Evolutionary conservation across 2,888 invertebrate genomes (phyloP).

Genomic region (Cerceris rybyensis): DNA sequence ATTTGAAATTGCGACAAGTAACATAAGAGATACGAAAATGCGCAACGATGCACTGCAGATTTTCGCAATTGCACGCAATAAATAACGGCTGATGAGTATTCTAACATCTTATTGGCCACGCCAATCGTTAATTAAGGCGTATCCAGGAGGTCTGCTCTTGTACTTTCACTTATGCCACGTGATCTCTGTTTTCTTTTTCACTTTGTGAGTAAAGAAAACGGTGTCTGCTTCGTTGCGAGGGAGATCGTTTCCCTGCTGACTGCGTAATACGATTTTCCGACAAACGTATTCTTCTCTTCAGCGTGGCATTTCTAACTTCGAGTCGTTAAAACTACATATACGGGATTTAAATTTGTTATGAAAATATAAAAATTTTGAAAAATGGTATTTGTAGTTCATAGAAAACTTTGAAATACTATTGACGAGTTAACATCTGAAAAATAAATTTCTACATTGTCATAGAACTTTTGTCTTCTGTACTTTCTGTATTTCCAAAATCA

Average conservation of each 20-base stretch:
- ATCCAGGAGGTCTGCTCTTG: conserved; percentile 46
- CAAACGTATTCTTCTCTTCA: neutral
- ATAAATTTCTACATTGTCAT: too few species aligned
- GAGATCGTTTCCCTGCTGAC: conserved; percentile 9
- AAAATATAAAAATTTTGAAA: too few species aligned
- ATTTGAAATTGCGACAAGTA: conserved; percentile 35
- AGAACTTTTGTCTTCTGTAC: too few species aligned
- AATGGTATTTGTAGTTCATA: too few species aligned
- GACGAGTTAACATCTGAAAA: too few species aligned
- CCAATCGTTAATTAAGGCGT: conserved; percentile 61
- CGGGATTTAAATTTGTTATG: too few species aligned
- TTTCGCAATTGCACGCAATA: conserved; percentile 58
- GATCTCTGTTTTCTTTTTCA: conserved; percentile 60
- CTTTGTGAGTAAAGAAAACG: conserved; percentile 29
- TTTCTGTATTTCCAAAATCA: too few species aligned
- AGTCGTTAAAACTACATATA: too few species aligned
- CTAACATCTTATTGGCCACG: conserved; percentile 63
- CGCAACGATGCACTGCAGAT: conserved; percentile 48
- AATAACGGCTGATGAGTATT: conserved; percentile 50
- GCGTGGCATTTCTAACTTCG: too few species aligned
- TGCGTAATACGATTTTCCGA: neutral
- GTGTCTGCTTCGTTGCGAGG: conserved; percentile 18
- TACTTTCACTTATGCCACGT: conserved; percentile 65
- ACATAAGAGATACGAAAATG: conserved; percentile 10
- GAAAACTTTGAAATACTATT: too few species aligned